Evolutionary conservation across 92 coral and sea anemone genomes (phyloP).

Genomic region (Epizoanthus illoricatus): DNA sequence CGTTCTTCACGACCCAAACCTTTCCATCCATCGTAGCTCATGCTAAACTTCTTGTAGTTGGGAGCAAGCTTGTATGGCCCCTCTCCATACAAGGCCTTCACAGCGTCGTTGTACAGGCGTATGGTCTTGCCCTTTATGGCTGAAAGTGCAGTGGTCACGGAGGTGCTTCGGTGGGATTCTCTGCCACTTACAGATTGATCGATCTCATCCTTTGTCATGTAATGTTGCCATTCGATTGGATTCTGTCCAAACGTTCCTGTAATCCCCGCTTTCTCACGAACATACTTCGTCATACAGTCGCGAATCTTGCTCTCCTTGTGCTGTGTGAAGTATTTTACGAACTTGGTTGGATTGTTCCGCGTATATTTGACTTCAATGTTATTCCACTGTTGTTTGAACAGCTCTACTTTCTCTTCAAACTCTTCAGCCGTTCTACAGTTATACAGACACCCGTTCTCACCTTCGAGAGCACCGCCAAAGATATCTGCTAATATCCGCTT

Average conservation of each 20-base stretch:
- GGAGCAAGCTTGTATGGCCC: slow-evolving; percentile 45
- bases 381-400: slow-evolving; percentile 44
- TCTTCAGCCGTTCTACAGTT: slow-evolving; percentile 32
- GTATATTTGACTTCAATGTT: slow-evolving; percentile 29
- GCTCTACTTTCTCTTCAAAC: slow-evolving; percentile 31
- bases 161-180: slow-evolving; percentile 39
- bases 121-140: slow-evolving; percentile 42
- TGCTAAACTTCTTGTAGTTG: slow-evolving; percentile 1
- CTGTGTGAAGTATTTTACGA: slow-evolving; percentile 46
- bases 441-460: slow-evolving; percentile 40
- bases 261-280: slow-evolving; percentile 47
- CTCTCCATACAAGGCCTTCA: slow-evolving; percentile 53
- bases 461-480: slow-evolving; percentile 45
- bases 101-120: slow-evolving; percentile 43
- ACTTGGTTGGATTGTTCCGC: slow-evolving; percentile 47
- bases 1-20: slow-evolving; percentile 30
- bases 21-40: slow-evolving; percentile 48
- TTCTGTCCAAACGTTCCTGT: slow-evolving; percentile 53
- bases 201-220: slow-evolving; percentile 47
- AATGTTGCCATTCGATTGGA: slow-evolving; percentile 59
- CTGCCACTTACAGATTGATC: neutral
- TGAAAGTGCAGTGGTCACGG: slow-evolving; percentile 39
- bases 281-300: slow-evolving; percentile 43
- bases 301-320: slow-evolving; percentile 53
- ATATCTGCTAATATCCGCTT: slow-evolving; percentile 38